A percentile compares a stretch with the other conserved stretches of the same genome.
Conservation (phyloP, 2,113 vertebrate genomes). For the Rhabdomys dilectus region DNA sequence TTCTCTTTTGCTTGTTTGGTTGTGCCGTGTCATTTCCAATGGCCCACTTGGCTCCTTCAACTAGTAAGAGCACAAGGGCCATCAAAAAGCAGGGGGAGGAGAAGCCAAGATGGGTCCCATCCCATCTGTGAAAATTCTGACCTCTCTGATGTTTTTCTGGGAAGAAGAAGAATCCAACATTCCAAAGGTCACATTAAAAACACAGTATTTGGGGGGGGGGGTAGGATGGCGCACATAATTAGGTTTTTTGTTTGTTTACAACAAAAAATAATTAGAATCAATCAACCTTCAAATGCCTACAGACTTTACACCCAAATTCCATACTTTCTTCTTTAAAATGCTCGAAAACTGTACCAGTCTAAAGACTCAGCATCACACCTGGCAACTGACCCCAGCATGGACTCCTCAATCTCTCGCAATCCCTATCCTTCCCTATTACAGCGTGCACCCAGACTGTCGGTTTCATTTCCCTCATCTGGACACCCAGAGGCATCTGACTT, state of each 20-base stretch:
- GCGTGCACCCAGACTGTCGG: accelerated
- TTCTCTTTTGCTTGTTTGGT: not conserved
- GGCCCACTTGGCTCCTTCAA: not conserved
- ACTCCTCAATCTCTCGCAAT: not conserved
- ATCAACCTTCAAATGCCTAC: not conserved
- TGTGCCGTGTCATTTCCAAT: not conserved
- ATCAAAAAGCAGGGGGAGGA: not conserved
- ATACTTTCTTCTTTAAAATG: not conserved
- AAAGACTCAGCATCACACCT: not conserved
- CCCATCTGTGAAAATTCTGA: not conserved
- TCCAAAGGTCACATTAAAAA: not conserved
- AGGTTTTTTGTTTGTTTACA: not conserved
- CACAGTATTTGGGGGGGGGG: not conserved
- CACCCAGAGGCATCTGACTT: not conserved
- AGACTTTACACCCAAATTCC: not conserved
- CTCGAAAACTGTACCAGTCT: not conserved
- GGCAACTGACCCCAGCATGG: accelerated
- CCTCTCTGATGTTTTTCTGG: not conserved
- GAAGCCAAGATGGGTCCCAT: not conserved
- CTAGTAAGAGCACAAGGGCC: not conserved
- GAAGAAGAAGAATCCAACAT: not conserved
- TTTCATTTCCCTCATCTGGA: not conserved
- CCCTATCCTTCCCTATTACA: not conserved
- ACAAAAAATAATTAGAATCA: not conserved
- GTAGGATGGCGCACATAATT: not conserved